A percentile compares a stretch with the other conserved stretches of the same genome.
Evolutionary conservation across 2,888 invertebrate genomes (phyloP).

Genomic region (Xylota sylvarum): DNA sequence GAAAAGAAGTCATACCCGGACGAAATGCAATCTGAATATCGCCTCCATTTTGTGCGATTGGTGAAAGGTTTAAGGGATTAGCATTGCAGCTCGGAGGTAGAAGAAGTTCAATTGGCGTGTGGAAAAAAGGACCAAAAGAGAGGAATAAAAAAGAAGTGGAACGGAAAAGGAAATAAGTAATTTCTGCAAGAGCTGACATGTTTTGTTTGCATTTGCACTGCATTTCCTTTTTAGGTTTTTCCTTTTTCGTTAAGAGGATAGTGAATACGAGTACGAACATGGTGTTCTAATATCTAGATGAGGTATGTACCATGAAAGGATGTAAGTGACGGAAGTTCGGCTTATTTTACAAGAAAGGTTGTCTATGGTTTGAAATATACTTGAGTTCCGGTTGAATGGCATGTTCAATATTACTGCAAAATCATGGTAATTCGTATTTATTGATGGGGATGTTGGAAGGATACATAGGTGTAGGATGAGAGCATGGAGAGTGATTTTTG

Average conservation of each 20-base stretch:
- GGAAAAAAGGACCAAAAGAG: background rate
- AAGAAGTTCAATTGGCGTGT: slow-evolving; percentile 21
- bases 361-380: background rate
- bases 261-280: background rate
- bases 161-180: slow-evolving; percentile 29
- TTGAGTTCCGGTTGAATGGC: background rate
- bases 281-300: background rate
- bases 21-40: slow-evolving; percentile 26
- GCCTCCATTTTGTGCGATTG: slow-evolving; percentile 35
- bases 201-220: slow-evolving; percentile 52
- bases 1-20: slow-evolving; percentile 7
- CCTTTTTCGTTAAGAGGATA: background rate
- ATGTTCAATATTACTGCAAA: background rate
- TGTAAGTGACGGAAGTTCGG: slow-evolving; percentile 4
- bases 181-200: slow-evolving; percentile 42
- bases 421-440: no score
- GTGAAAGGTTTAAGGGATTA: slow-evolving; percentile 40
- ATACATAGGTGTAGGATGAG: no score
- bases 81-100: background rate
- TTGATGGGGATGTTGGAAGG: no score
- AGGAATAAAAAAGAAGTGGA: background rate
- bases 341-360: background rate
- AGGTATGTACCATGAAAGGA: slow-evolving; percentile 16
- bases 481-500: no score
- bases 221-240: slow-evolving; percentile 17